A percentile compares a stretch with the other conserved stretches of the same genome.
Evolutionary conservation across 2,113 vertebrate genomes (phyloP).

Genomic region (Aepyceros melampus): DNA sequence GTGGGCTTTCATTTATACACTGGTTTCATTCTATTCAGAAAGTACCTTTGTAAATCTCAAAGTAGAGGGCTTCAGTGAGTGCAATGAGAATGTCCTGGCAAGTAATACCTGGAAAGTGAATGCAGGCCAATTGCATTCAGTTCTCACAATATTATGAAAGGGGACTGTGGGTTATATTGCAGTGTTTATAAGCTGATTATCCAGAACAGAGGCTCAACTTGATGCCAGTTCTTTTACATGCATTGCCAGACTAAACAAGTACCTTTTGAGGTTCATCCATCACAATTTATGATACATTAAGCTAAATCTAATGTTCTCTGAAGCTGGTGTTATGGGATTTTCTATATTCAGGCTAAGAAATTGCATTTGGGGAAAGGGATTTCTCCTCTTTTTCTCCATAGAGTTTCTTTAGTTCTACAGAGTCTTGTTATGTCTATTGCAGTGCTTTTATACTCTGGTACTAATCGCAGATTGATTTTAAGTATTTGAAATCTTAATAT

Average conservation of each 20-base stretch:
- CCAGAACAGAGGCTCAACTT: not conserved
- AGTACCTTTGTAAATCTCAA: not conserved
- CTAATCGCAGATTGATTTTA: conserved; percentile 38
- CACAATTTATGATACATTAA: conserved; percentile 61
- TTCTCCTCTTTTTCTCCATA: conserved; percentile 22
- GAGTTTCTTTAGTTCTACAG: conserved; percentile 14
- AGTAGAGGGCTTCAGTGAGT: not conserved
- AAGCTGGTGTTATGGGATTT: conserved; percentile 33
- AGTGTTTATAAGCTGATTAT: not conserved
- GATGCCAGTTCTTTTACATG: not conserved
- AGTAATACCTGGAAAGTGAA: not conserved
- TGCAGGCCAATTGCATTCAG: not conserved
- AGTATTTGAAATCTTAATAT: conserved; percentile 58
- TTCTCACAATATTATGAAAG: not conserved
- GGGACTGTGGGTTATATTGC: not conserved
- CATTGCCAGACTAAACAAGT: conserved; percentile 18
- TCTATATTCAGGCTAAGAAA: conserved; percentile 49
- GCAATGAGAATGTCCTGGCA: not conserved
- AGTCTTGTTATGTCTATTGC: conserved; percentile 8
- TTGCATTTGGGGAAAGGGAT: conserved; percentile 60
- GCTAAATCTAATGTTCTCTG: conserved; percentile 44
- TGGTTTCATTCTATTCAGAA: not conserved
- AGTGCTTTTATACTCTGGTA: not conserved
- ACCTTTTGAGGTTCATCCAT: conserved; percentile 42
- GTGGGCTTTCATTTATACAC: not conserved